Evolutionary conservation across 2,888 invertebrate species (phyloP).

Genomic region (Limenitis camilla): DNA sequence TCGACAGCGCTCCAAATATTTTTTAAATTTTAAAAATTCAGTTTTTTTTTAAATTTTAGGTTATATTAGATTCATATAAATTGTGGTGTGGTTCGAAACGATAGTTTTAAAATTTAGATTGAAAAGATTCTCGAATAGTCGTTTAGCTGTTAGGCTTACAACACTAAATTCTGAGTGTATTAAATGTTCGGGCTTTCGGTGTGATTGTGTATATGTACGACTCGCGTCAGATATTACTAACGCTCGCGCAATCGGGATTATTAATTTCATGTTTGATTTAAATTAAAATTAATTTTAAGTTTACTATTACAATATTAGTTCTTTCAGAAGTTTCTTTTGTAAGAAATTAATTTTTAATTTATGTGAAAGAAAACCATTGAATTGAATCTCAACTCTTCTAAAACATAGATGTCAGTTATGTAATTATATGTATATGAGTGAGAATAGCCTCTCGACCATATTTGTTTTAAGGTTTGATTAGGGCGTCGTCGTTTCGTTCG

Average conservation of each 20-base stretch:
- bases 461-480: conserved; percentile 32
- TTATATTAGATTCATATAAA: no score
- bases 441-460: conserved; percentile 34
- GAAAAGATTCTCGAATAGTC: conserved; percentile 8
- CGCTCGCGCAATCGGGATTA: conserved; percentile 41
- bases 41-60: no score
- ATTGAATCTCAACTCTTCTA: conserved; percentile 14
- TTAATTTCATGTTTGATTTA: conserved; percentile 33
- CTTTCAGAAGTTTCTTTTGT: no score
- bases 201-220: conserved; percentile 10
- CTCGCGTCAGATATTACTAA: conserved; percentile 13
- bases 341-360: no score
- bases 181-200: conserved; percentile 14
- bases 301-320: no score
- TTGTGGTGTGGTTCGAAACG: conserved; percentile 11
- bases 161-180: conserved; percentile 2
- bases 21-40: not conserved
- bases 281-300: no score
- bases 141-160: conserved; percentile 16
- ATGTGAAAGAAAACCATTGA: not conserved
- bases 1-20: not conserved
- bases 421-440: conserved; percentile 22
- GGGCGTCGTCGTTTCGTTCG: conserved; percentile 23
- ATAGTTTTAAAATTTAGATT: conserved; percentile 4
- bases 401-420: conserved; percentile 17